phyloP scores from a whole-genome alignment of 2,113 vertebrate species.

The Irena cyanogastra region DNA sequence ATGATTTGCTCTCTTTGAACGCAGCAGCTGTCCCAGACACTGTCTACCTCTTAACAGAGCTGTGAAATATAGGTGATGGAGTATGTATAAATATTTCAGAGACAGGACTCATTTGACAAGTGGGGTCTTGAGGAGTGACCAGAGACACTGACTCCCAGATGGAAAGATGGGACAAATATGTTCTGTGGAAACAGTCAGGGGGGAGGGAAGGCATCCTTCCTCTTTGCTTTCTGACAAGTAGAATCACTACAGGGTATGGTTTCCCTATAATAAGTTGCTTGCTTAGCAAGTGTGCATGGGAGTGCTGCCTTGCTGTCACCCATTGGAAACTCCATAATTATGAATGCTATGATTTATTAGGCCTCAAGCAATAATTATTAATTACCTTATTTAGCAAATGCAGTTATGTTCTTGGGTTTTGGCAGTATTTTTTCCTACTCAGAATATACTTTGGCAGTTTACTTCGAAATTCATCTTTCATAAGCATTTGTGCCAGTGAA shows the following conservation, averaged over 20 bases:
- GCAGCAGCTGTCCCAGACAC: not conserved
- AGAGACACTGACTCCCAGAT: not conserved
- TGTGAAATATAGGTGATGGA: constrained; percentile 39
- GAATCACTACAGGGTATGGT: not conserved
- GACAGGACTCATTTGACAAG: constrained; percentile 9
- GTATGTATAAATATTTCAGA: constrained; percentile 34
- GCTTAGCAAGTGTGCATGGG: not conserved
- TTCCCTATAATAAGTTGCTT: not conserved
- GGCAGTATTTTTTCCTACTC: constrained; percentile 20
- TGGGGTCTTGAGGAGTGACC: not conserved
- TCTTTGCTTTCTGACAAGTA: not conserved
- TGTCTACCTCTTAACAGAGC: not conserved
- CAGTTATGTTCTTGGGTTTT: not conserved
- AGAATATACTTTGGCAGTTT: not conserved
- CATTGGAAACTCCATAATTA: not conserved
- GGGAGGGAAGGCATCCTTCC: not conserved
- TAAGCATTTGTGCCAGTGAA: not conserved
- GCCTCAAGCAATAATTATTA: constrained; percentile 29
- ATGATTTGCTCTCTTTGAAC: constrained; percentile 26
- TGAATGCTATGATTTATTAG: constrained; percentile 10
- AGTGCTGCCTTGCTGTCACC: not conserved
- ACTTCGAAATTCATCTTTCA: constrained; percentile 32
- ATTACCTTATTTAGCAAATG: constrained; percentile 43
- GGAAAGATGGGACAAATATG: not conserved
- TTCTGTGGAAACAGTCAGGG: not conserved